A percentile compares a stretch with the other conserved stretches of the same genome.
Evolutionary conservation across 1,140 invertebrate genomes (phyloP).

Genomic region (Halesus radiatus): DNA sequence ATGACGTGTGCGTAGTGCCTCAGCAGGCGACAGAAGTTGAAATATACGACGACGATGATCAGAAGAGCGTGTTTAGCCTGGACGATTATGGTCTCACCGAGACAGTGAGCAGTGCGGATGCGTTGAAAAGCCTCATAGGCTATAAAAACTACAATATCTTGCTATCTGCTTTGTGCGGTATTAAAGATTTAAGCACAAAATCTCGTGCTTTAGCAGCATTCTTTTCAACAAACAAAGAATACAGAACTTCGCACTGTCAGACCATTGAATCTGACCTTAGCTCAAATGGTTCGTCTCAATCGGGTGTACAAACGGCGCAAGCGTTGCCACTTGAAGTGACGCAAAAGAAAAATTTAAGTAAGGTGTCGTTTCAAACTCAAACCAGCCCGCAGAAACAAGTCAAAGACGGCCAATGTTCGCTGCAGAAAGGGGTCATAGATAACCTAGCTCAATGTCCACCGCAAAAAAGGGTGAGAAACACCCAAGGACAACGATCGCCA

Average conservation of each 20-base stretch:
- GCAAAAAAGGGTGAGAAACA: no score
- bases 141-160: constrained; percentile 15
- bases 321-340: no score
- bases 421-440: no score
- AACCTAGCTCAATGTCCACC: no score
- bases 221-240: constrained; percentile 11
- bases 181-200: not conserved
- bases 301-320: not conserved
- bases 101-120: not conserved
- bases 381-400: no score
- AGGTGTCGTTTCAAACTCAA: no score
- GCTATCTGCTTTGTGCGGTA: not conserved
- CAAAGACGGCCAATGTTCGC: no score
- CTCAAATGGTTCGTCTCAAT: not conserved
- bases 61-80: not conserved
- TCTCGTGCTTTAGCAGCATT: not conserved
- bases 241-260: not conserved
- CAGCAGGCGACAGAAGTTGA: constrained; percentile 2
- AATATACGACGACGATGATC: constrained; percentile 14
- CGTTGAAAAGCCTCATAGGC: constrained; percentile 9
- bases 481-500: no score
- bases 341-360: no score
- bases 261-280: not conserved
- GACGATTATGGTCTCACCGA: not conserved
- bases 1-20: not conserved